Base-by-base conservation (phyloP, 37 sponge, comb jelly and placozoan genomes). In the Tethya wilhelma region DNA sequence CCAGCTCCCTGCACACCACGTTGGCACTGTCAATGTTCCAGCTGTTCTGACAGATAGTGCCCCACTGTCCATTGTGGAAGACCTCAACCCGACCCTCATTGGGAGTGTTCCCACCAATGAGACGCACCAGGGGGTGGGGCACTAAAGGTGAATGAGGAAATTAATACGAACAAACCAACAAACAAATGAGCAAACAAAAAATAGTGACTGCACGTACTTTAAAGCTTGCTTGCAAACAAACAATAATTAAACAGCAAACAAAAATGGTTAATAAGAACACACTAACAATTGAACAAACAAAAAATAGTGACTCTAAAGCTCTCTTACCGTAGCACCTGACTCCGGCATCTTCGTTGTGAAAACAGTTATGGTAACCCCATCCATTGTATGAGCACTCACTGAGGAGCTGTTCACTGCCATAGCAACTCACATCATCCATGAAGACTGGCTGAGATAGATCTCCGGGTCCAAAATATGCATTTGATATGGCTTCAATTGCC, bases 31-130 rank as follows among this genome's bases (percentile, higher is more conserved):
- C 41, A 0, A 73, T 33, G 32, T 49, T 86, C 87, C 86, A 93
- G 42, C 31, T 25, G 46, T 82, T 74, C 59, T 89, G 87, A 75
- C 95, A 93, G 40, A 93, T 57, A 14, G 91, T 83, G 30, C 86
- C 87, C 94, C 94, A 93, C 49, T 26, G 56, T 56, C 87, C 80
- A 30, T 73, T 69, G 75, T 86, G 62, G 77, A 49, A 86, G 12
- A 93, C 59, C 65, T 94, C 91, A 38, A 90, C 85, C 26, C 88
- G 59, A 0, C 91, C 90, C 38, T 81, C 71, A 0, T 43, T 38
- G 1, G 73, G 64, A 29, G 63, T 28, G 34, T 43, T 33, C 0
- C 89, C 88, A 38, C 44, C 63, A 39, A 81, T 77, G 4, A 87
- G 68, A 56, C 88, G 73, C 0, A 87, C 86, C 56, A 36, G 44